Evolutionary conservation across 1,140 invertebrate genomes (phyloP).

Genomic region (Drosophila pachea): DNA sequence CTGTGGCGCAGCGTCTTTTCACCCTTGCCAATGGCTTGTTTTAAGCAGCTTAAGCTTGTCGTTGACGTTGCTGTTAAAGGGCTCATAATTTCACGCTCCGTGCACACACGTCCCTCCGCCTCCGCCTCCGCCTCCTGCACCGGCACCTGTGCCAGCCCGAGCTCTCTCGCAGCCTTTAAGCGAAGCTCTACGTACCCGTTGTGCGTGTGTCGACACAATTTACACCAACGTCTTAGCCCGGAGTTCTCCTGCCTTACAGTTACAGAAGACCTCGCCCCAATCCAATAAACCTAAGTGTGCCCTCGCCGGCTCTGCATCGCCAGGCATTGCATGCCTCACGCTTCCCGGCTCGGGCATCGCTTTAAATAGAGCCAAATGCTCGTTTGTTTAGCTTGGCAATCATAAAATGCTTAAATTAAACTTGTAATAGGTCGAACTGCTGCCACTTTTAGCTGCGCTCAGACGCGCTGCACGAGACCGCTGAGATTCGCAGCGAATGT

Average conservation of each 20-base stretch:
- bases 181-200: conserved; percentile 24
- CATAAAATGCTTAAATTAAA: neutral
- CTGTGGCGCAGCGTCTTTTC: neutral
- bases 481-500: neutral
- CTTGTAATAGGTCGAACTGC: neutral
- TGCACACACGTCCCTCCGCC: conserved; percentile 56
- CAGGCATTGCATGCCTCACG: conserved; percentile 20
- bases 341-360: neutral
- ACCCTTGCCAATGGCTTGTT: conserved; percentile 60
- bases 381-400: neutral
- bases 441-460: too few relatives aligned
- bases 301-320: neutral
- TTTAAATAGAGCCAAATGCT: neutral
- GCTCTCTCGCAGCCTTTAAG: conserved; percentile 42
- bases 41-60: conserved; percentile 77
- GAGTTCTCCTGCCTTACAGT: conserved; percentile 36
- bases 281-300: conserved; percentile 70
- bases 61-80: conserved; percentile 58
- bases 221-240: conserved; percentile 36
- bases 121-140: neutral
- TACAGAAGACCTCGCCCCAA: conserved; percentile 48
- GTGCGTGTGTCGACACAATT: conserved; percentile 46
- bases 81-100: conserved; percentile 72
- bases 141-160: conserved; percentile 19
- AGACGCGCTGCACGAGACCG: too few relatives aligned